A percentile compares a stretch with the other conserved stretches of the same genome.
Evolutionary conservation across 2,113 vertebrate species (phyloP).

Genomic region (Lepisosteus osseus): DNA sequence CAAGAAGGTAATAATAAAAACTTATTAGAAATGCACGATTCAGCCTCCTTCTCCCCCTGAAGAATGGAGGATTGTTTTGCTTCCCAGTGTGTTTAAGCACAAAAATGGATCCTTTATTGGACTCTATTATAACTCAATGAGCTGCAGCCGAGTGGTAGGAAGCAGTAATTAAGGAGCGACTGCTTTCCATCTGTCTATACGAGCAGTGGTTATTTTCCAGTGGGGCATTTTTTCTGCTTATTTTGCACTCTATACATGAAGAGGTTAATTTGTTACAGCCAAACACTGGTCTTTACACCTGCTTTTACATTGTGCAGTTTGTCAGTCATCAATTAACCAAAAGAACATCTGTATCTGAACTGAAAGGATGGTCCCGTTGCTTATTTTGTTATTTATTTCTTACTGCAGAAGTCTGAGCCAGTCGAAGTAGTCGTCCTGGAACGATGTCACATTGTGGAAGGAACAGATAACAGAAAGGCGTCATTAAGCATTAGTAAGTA

Average conservation of each 20-base stretch:
- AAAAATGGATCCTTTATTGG: not conserved
- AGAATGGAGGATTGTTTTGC: conserved; percentile 25
- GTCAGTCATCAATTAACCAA: conserved; percentile 24
- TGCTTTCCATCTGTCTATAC: too few species aligned
- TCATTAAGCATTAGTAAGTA: conserved; percentile 47
- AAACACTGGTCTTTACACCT: conserved; percentile 3
- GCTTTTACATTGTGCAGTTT: conserved; percentile 17
- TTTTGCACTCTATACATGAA: not conserved
- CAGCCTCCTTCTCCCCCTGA: not conserved
- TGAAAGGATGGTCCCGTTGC: conserved; percentile 10
- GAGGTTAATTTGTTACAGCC: conserved; percentile 27
- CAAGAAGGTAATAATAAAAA: not conserved
- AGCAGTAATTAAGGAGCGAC: too few species aligned
- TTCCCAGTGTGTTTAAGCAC: conserved; percentile 28
- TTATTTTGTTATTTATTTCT: conserved; percentile 39
- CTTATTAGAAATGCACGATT: not conserved
- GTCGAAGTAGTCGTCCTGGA: conserved; percentile 44
- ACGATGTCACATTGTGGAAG: conserved; percentile 38
- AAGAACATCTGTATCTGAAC: not conserved
- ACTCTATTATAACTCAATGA: too few species aligned
- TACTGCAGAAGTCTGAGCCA: conserved; percentile 46
- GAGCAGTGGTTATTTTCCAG: too few species aligned
- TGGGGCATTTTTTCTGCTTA: too few species aligned
- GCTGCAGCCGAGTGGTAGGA: too few species aligned
- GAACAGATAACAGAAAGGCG: conserved; percentile 45